Evolutionary conservation across 2,113 vertebrate genomes (phyloP).

Genomic region (Corythoichthys intestinalis): DNA sequence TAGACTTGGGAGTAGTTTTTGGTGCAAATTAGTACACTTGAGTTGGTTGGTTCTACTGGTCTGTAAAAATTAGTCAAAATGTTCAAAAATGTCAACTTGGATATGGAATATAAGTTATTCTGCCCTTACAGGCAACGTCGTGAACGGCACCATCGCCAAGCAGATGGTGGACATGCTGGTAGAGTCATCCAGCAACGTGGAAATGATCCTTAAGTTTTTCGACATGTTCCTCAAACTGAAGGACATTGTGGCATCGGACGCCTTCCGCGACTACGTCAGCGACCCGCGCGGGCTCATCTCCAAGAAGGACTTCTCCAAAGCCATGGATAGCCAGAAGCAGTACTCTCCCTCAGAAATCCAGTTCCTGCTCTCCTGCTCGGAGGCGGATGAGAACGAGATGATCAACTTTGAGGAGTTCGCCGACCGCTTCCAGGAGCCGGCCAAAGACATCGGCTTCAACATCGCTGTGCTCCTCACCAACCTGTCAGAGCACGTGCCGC

Average conservation of each 20-base stretch:
- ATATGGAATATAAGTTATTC: too few species aligned
- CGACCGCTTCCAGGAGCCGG: slow-evolving; percentile 89
- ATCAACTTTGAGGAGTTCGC: slow-evolving; percentile 93
- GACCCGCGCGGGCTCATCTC: slow-evolving; percentile 95
- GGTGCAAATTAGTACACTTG: too few species aligned
- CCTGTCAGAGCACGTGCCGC: slow-evolving; percentile 90
- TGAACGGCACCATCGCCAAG: slow-evolving; percentile 91
- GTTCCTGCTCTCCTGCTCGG: slow-evolving; percentile 94
- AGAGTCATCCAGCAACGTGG: slow-evolving; percentile 95
- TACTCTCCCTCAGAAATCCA: slow-evolving; percentile 87
- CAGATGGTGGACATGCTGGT: slow-evolving; percentile 99
- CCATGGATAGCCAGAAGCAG: slow-evolving; percentile 98
- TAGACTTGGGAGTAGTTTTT: too few species aligned
- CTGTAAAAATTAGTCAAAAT: too few species aligned
- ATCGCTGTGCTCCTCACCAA: slow-evolving; percentile 92
- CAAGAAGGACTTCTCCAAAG: slow-evolving; percentile 97
- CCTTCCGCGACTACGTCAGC: slow-evolving; percentile 87
- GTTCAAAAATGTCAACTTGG: too few species aligned
- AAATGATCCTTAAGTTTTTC: slow-evolving; percentile 99
- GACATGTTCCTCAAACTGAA: slow-evolving; percentile 98
- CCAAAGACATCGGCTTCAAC: slow-evolving; percentile 96
- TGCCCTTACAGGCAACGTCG: slow-evolving; percentile 80
- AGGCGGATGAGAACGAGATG: slow-evolving; percentile 97
- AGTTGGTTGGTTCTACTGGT: too few species aligned
- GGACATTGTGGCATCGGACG: slow-evolving; percentile 92